Base-by-base conservation (phyloP, 2,888 invertebrate species). In the Ophraella communa region DNA sequence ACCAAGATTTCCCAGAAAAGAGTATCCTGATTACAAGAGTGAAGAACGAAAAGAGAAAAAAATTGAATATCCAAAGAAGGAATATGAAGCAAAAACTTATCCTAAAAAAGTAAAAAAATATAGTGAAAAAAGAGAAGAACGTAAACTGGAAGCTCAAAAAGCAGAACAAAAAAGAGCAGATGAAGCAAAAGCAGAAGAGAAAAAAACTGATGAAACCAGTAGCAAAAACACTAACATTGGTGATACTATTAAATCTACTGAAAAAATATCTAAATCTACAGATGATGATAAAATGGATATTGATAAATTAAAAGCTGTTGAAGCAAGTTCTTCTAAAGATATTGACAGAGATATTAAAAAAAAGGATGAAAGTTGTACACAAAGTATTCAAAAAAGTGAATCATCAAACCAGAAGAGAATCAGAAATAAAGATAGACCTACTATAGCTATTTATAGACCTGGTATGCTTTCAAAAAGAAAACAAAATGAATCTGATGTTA, bases 361-460 rank as follows among this genome's bases (percentile, higher is more conserved):
- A 21, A 70, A 69, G 61, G 71, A 23, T 51, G 49, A 51, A 3
- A 23, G n/a, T n/a, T 1, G 1, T 39, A 14, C 39, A 17, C 17
- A 17, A 2, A 39, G 17, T 39, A 2, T 17, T 17, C 23, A 27
- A 2, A 51, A 70, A 21, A 53, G n/a, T 27, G 72, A 68, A 5
- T 58, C 65, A 14, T 63, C 64, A 17, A 66, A 65, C n/a, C 71
- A 72, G 53, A 75, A 85, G 66, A 81, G 87, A 68, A 87, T 87
- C 71, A 81, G 86, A 72, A 88, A 87, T 75, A 88, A 87, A 81
- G 95, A 95, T 83, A 91, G 95, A 44, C 96, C 96, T 21, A 91
- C 94, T 45, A 89, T 95, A 79, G 92, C 92, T 66, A 92, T 96
- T 72, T 96, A 96, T 81, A 90, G 95, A 72, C 96, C 96, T 0